A percentile compares a stretch with the other conserved stretches of the same genome.
Conservation (phyloP, 2,797 vertebrate genomes). For the Sebastes glaucus region DNA sequence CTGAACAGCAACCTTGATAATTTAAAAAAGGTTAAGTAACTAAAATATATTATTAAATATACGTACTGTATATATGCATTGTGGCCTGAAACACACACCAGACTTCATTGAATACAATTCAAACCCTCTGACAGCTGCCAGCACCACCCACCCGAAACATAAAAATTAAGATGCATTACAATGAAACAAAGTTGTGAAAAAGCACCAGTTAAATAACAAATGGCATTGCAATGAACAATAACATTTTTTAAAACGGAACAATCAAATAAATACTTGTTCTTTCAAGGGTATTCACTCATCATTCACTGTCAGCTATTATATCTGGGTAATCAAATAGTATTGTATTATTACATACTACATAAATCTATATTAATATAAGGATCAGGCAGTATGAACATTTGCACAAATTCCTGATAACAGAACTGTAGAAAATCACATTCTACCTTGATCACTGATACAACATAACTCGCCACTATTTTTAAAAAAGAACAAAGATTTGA, state of each 20-base stretch:
- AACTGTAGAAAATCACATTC: conserved; percentile 27
- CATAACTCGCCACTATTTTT: conserved; percentile 21
- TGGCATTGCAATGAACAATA: not conserved
- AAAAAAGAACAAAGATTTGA: conserved; percentile 23
- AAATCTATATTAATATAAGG: not conserved
- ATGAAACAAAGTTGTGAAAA: conserved; percentile 14
- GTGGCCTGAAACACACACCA: not conserved
- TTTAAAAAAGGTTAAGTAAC: not conserved
- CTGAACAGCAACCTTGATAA: not conserved
- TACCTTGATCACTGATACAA: conserved; percentile 33
- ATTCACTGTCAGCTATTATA: conserved; percentile 13
- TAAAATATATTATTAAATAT: not conserved
- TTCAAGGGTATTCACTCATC: not conserved
- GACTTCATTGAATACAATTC: not conserved
- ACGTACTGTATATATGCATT: not conserved
- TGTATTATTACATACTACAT: conserved; percentile 18
- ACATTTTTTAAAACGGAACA: not conserved
- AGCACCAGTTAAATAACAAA: conserved; percentile 34
- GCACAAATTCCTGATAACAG: not conserved
- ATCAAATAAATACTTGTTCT: not conserved
- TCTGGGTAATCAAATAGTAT: conserved; percentile 13
- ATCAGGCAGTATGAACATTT: conserved; percentile 2
- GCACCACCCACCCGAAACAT: not conserved
- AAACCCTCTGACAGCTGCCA: not conserved
- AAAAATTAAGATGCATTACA: not conserved